Conservation (phyloP, 2,888 invertebrate species). For the Drosophila mettleri region DNA sequence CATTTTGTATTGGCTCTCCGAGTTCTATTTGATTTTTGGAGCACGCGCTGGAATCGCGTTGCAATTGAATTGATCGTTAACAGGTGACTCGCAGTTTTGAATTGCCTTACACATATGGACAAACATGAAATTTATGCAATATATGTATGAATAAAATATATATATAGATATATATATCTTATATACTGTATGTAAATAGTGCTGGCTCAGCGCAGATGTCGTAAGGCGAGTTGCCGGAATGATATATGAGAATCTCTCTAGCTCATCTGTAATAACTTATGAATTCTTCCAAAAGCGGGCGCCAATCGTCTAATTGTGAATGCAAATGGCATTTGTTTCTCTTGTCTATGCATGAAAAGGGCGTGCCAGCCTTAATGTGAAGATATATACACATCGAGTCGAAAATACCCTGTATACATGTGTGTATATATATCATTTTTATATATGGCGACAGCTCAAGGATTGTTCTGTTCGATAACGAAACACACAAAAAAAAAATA, state of each 20-base stretch:
- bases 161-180: slow-evolving; percentile 8
- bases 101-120: slow-evolving; percentile 26
- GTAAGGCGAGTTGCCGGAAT: slow-evolving; percentile 41
- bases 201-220: slow-evolving; percentile 39
- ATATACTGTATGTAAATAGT: slow-evolving; percentile 19
- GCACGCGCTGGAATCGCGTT: slow-evolving; percentile 63
- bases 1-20: slow-evolving; percentile 21
- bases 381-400: background rate
- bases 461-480: slow-evolving; percentile 73
- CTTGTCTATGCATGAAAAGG: slow-evolving; percentile 48
- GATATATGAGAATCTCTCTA: slow-evolving; percentile 38
- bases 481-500: slow-evolving; percentile 11
- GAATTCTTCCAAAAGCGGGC: slow-evolving; percentile 32
- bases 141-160: slow-evolving; percentile 16
- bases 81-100: slow-evolving; percentile 42
- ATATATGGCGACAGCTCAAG: slow-evolving; percentile 67
- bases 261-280: slow-evolving; percentile 36
- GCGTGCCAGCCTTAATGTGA: slow-evolving; percentile 63
- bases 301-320: slow-evolving; percentile 63
- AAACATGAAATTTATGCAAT: slow-evolving; percentile 30
- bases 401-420: slow-evolving; percentile 21
- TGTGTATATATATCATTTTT: slow-evolving; percentile 13
- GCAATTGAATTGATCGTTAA: slow-evolving; percentile 58
- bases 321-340: slow-evolving; percentile 66
- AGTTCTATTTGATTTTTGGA: slow-evolving; percentile 37